Base-by-base conservation (phyloP, 1,140 invertebrate genomes). In the Bombus terrestris region DNA sequence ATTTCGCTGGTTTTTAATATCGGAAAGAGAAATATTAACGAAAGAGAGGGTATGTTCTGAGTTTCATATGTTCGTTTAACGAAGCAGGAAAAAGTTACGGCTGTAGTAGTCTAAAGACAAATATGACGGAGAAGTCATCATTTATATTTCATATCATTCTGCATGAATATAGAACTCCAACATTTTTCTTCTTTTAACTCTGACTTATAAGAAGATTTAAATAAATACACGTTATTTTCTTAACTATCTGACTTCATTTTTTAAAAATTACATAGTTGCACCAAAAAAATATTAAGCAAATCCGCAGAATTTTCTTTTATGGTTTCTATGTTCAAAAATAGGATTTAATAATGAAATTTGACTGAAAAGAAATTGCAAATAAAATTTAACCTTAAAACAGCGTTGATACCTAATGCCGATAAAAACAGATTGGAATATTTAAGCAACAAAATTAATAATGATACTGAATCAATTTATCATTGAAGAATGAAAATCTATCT, bases 1-100 rank as follows among this genome's bases (percentile, higher is more conserved):
- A 47, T 53, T 73, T 25, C 10, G 37, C n/a, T 62, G 28, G 80
- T 59, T 73, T 81, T 73, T 72, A 73, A 73, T 81, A 72, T 72
- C 39, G 18, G 35, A 35, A 22, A 75, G 37, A 12, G 47, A 72
- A 66, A n/a, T 72, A 72, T 72, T 72, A 72, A 41, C 22, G 39
- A 41, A 41, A 41, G 39, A 28, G 37, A 72, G 37, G 64, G 10
- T 22, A 8, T 10, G 13, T 74, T 74, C 8, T 3, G 28, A 37
- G 22, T 62, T 62, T 28, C 59, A 62, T 13, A 28, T 12, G 8
- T 75, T 75, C 47, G 32, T 75, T 75, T 53, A 74, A 74, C 32
- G 10, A 13, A 32, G n/a, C 10, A 32, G 18, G 6, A n/a, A 32
- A n/a, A 12, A 10, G n/a, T 41, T 41, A 37, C 35, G 22, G 22